Conservation (phyloP, 2,797 vertebrate genomes). For the Ptychobarbus kaznakovi region DNA sequence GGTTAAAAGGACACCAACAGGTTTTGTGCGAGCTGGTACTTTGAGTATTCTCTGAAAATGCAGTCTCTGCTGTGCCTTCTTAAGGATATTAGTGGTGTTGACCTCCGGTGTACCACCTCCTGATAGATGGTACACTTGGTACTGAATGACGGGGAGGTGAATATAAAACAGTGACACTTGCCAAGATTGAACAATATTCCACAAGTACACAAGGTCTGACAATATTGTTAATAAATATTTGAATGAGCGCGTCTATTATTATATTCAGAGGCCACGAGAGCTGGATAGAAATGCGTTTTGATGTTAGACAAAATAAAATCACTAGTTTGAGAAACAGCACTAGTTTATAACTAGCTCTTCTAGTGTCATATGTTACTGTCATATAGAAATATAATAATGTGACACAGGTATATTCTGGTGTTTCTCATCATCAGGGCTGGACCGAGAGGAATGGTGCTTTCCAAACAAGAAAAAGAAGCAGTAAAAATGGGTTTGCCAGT, state of each 20-base stretch:
- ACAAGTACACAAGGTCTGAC: not conserved
- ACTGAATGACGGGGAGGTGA: not conserved
- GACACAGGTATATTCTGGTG: not conserved
- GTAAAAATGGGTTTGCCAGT: conserved; percentile 90
- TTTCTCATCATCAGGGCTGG: conserved; percentile 72
- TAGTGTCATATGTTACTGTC: not conserved
- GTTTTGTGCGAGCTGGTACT: too few species aligned
- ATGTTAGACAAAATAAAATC: not conserved
- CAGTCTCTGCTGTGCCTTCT: too few species aligned
- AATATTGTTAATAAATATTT: too few species aligned
- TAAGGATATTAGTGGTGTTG: too few species aligned
- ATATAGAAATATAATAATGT: not conserved
- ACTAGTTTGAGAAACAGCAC: not conserved
- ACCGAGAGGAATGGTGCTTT: conserved; percentile 83
- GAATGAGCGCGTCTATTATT: too few species aligned
- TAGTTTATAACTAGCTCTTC: not conserved
- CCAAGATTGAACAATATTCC: not conserved
- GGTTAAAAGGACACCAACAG: too few species aligned
- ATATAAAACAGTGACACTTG: not conserved
- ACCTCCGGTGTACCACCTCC: too few species aligned
- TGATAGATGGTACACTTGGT: not conserved
- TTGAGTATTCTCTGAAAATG: too few species aligned
- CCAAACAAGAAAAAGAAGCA: conserved; percentile 92
- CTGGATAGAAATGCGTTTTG: not conserved
- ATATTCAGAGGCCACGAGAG: too few species aligned